Base-by-base conservation (phyloP, 2,113 vertebrate genomes). In the Pluvianellus socialis region DNA sequence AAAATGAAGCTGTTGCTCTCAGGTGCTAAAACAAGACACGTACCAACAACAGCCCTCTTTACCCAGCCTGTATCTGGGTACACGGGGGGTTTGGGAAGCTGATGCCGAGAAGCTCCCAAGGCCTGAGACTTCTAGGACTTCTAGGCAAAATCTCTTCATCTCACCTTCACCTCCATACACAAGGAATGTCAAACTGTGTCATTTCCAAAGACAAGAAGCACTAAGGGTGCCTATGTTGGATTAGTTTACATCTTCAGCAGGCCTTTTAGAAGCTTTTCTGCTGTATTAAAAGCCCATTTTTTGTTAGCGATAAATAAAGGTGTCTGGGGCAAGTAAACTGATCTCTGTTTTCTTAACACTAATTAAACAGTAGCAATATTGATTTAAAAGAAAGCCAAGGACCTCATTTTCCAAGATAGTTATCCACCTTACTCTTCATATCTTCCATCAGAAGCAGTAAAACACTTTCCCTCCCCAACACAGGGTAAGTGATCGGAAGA, bases 361-460 rank as follows among this genome's bases (percentile, higher is more conserved):
- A 86, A 91, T 30, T 59, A 81, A 94, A 32, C 14, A 85, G 24
- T 18, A 45, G 74, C 14, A 79, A 62, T 73, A 92, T 49, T 67
- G 59, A 61, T 72, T 70, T 68, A 88, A 71, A 95, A 79, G 49
- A 75, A 89, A 82, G 65, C 13, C 19, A 19, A 79, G 79, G 35
- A 50, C 35, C 14, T 82, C 6, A 42, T 82, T 91, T 81, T 86
- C 35, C 59, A 38, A 56, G 16, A 45, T 3, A 72, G 27, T 53
- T 47, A 71, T 63, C 30, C 33, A 71, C 27, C 6, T 81, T 40
- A 38, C 12, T 73, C 38, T 68, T 55, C 14, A 4, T 38, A 45
- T 42, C 53, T 85, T 86, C 70, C 13, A 76, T 7, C 19, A 79
- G 62, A 76, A 79, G 74, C 62, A 86, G 80, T 55, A 53, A 79